These are phyloP conservation scores for Centropus unirufus DNA, from an alignment of 2,113 vertebrate species.

Conservation along the genomic window DNA sequence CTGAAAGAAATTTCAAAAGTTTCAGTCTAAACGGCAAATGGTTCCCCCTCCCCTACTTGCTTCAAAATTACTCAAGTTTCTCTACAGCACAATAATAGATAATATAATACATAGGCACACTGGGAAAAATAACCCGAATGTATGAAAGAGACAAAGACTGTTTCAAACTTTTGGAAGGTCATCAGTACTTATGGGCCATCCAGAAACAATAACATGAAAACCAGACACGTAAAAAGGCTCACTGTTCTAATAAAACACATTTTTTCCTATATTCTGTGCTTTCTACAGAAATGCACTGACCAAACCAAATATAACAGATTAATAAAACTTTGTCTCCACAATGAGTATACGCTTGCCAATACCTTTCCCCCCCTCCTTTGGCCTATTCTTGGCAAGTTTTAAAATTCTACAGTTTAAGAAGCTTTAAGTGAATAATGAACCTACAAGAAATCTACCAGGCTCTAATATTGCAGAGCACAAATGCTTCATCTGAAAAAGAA, in stretches of 20 bases:
- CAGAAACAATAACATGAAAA: background rate
- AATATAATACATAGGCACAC: background rate
- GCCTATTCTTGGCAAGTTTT: background rate
- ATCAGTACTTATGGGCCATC: background rate
- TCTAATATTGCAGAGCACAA: background rate
- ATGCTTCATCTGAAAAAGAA: background rate
- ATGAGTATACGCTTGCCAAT: background rate
- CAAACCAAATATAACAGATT: background rate
- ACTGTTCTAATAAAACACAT: background rate
- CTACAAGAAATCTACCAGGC: background rate
- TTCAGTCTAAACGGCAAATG: background rate
- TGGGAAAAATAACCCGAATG: background rate
- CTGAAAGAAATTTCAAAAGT: background rate
- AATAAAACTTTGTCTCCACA: background rate
- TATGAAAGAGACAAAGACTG: fast-evolving
- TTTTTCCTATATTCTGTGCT: background rate
- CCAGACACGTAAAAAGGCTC: background rate
- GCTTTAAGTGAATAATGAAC: background rate
- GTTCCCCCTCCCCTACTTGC: background rate
- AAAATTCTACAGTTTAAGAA: background rate
- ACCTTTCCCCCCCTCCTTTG: background rate
- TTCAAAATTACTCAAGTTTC: background rate
- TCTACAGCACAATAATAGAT: background rate
- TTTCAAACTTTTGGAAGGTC: background rate
- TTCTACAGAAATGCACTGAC: background rate